Evolutionary conservation across 37 sponge, comb jelly and placozoan genomes (phyloP).

Genomic region (Petrosia ficiformis): DNA sequence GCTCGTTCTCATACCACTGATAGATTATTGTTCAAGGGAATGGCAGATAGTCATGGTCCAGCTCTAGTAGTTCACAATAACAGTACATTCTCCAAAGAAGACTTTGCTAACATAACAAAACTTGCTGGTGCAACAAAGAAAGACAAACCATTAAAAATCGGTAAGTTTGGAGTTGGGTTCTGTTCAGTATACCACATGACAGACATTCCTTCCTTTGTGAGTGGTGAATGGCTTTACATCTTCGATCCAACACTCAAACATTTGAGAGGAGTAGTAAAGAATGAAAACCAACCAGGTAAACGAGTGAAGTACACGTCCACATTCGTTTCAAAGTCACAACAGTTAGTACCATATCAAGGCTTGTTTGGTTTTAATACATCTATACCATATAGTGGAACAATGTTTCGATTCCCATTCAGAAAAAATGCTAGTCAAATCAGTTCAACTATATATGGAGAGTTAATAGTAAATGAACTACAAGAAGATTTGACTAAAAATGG

Average conservation of each 20-base stretch:
- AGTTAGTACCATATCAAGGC: constrained; percentile 26
- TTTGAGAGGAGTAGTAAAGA: constrained; percentile 39
- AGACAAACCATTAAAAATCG: constrained; percentile 48
- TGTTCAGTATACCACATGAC: constrained; percentile 76
- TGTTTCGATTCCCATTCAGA: constrained; percentile 76
- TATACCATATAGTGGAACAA: constrained; percentile 30
- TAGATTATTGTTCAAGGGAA: constrained; percentile 44
- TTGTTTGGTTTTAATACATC: constrained; percentile 36
- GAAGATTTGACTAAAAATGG: constrained; percentile 15
- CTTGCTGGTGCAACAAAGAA: constrained; percentile 79
- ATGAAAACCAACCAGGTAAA: constrained; percentile 21
- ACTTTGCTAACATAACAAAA: constrained; percentile 75
- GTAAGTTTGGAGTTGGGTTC: constrained; percentile 74
- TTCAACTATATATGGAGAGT: constrained; percentile 18
- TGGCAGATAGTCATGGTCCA: constrained; percentile 62
- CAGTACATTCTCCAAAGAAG: constrained; percentile 52
- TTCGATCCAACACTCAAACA: constrained; percentile 65
- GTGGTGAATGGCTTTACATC: constrained; percentile 42
- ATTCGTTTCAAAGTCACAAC: constrained; percentile 5
- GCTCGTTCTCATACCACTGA: constrained; percentile 16
- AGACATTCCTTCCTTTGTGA: constrained; percentile 66
- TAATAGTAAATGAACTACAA: constrained; percentile 13
- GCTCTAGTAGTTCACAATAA: constrained; percentile 61
- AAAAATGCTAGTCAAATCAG: constrained; percentile 35
- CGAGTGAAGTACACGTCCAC: background rate